Conservation (phyloP, 2,797 vertebrate species). For the Smutsia gigantea region DNA sequence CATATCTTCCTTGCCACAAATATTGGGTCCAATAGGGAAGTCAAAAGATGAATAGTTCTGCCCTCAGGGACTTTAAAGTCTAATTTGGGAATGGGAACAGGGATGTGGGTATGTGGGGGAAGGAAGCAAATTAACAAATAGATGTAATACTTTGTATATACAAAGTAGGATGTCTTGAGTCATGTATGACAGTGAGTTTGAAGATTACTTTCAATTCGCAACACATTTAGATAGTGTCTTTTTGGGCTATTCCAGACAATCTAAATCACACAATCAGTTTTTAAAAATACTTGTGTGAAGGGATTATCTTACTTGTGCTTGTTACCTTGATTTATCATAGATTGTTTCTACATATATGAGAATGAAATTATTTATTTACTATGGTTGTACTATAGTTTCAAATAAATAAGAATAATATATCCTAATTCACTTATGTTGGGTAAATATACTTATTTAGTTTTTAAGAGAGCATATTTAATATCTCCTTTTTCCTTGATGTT, state of each 20-base stretch:
- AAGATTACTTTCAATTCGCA: conserved; percentile 58
- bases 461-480: conserved; percentile 7
- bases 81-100: conserved; percentile 52
- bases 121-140: conserved; percentile 58
- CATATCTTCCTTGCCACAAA: conserved; percentile 53
- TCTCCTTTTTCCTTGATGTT: conserved; percentile 54
- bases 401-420: conserved; percentile 10
- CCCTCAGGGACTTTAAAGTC: conserved; percentile 59
- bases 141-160: background rate
- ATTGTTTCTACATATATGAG: conserved; percentile 25
- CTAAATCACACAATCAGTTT: conserved; percentile 65
- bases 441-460: conserved; percentile 46
- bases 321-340: conserved; percentile 44
- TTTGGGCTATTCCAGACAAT: conserved; percentile 58
- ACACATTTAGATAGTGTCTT: conserved; percentile 52
- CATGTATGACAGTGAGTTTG: conserved; percentile 39
- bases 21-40: conserved; percentile 20
- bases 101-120: background rate
- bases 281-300: conserved; percentile 31
- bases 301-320: conserved; percentile 37
- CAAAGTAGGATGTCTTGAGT: conserved; percentile 62
- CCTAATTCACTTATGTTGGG: conserved; percentile 12
- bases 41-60: conserved; percentile 56
- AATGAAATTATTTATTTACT: conserved; percentile 65
- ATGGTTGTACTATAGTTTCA: conserved; percentile 19